Base-by-base conservation (phyloP, 37 sponge, comb jelly and placozoan genomes). In the Eunapius fragilis region DNA sequence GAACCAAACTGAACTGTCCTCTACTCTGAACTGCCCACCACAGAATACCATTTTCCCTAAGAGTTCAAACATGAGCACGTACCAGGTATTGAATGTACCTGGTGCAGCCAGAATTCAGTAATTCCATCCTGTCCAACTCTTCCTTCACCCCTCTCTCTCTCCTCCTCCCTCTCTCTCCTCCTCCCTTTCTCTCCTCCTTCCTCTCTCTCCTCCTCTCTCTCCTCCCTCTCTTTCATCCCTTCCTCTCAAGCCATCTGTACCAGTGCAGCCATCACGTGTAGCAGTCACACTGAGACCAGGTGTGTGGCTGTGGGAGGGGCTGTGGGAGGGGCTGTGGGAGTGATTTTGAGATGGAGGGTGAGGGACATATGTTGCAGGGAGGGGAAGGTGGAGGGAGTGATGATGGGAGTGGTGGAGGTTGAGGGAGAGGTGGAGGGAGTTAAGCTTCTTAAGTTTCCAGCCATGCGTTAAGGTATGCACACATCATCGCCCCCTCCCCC, bases 1-100 rank as follows among this genome's bases (percentile, higher is more conserved):
- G 5, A 86, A 73, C 32, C 78, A 27, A 2, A 86, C 86, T 19
- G 77, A 81, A 6, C 91, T 90, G 2, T 23, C 49, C 28, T 71
- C 23, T n/a, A 14, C 31, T 27, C 71, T 84, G 30, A 48, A 73
- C 80, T 87, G 87, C 72, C 77, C 74, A 26, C 12, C 26, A 10
- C 68, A 27, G 4, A 82, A 41, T 22, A 85, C 80, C 31, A 7
- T 91, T 37, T 72, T 79, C 47, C 90, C 86, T 3, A 31, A 67
- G 72, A 77, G 84, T 79, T 34, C 74, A 34, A 73, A 31, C 14
- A 17, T 73, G 11, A 73, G 17, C 37, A 72, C 73, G 2, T 58
- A 58, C 22, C 58, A 58, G 58, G 58, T 58, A 58, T 58, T 12
- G 14, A 3, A 9, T 41, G 6, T 41, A 9, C 41, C 78, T 4